Percentiles rank a stretch among this genome's conserved stretches.
Conservation (phyloP, 2,888 invertebrate species). For the Leptopterna dolabrata region DNA sequence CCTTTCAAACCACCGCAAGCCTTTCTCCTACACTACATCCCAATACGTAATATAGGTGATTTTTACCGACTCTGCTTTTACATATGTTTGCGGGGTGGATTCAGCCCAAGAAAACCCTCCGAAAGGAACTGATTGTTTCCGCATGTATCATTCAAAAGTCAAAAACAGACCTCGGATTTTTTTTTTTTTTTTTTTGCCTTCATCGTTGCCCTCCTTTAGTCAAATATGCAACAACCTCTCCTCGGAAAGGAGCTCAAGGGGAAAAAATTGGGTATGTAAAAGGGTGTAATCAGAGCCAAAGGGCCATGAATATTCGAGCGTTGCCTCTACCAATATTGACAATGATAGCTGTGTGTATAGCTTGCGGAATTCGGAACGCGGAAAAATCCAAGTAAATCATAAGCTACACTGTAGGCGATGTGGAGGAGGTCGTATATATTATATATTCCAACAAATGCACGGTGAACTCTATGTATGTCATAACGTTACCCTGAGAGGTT, state of each 20-base stretch:
- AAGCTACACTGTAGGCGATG: not conserved
- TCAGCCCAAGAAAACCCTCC: not conserved
- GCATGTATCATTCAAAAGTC: not conserved
- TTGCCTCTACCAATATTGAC: not conserved
- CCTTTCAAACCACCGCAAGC: no score
- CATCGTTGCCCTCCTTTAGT: not conserved
- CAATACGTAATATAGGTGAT: not conserved
- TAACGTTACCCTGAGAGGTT: not conserved
- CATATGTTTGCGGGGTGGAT: not conserved
- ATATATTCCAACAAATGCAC: not conserved
- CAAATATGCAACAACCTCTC: not conserved
- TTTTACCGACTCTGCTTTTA: not conserved
- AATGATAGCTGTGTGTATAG: not conserved
- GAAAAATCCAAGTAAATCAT: not conserved
- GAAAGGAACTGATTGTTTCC: not conserved
- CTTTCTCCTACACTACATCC: no score
- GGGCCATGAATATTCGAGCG: not conserved
- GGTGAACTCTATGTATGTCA: not conserved
- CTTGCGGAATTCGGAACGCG: not conserved
- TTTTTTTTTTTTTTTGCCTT: not conserved
- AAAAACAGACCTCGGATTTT: not conserved
- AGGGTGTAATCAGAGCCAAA: not conserved
- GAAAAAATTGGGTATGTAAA: not conserved
- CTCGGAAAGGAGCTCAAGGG: not conserved
- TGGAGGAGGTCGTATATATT: not conserved